Percentiles rank a stretch among this genome's conserved stretches.
Conservation (phyloP, 2,113 vertebrate genomes). For the Bucco capensis region DNA sequence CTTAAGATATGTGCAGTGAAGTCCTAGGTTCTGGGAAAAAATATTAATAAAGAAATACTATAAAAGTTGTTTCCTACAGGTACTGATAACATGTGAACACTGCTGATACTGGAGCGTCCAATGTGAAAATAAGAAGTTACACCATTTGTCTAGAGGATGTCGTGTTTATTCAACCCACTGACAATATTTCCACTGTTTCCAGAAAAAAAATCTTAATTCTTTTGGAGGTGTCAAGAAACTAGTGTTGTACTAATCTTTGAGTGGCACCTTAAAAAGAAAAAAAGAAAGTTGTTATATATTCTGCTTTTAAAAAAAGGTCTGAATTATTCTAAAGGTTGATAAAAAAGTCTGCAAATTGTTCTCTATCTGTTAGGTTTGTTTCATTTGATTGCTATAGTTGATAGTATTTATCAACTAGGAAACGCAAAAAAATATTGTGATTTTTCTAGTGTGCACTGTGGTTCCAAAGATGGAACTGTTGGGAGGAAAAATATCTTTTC, state of each 20-base stretch:
- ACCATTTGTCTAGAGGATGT: neutral
- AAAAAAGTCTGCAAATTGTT: neutral
- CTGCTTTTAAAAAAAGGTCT: neutral
- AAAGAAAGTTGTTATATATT: neutral
- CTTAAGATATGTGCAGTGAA: neutral
- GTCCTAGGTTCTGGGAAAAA: rapidly evolving
- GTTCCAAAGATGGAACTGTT: neutral
- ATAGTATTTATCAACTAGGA: neutral
- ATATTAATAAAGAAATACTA: neutral
- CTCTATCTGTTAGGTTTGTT: neutral
- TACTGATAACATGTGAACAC: neutral
- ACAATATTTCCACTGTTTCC: neutral
- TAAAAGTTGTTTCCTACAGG: neutral
- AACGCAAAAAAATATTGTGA: neutral
- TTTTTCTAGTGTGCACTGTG: neutral
- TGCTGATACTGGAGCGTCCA: neutral
- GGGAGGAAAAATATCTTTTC: neutral
- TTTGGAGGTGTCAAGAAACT: neutral
- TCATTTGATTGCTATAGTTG: neutral
- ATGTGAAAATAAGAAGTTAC: neutral
- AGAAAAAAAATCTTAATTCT: neutral
- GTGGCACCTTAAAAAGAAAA: neutral
- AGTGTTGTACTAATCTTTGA: neutral
- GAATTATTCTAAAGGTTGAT: neutral
- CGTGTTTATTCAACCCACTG: neutral